Evolutionary conservation across 2,113 vertebrate species (phyloP), one percentile per base, ranked within the genome.

Genomic region (Lipophrys pholis): DNA sequence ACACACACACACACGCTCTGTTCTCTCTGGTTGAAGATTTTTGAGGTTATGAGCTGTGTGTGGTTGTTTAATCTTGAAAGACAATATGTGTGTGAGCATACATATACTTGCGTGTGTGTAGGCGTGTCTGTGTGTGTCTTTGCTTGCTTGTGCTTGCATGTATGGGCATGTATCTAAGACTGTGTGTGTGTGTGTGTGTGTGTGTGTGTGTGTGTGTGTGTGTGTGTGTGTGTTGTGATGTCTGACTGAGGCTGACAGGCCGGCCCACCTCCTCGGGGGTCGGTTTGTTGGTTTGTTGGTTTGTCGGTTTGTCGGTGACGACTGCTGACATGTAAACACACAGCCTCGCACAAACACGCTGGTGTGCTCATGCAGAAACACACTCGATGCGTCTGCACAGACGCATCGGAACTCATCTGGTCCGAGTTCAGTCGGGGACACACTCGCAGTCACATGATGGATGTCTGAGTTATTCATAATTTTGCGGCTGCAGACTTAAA

Each of bases 231-330:
- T 39, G n/a, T n/a, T 52, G 56, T 76, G 72, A 85, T 58, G 73
- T 78, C 64, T 89, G 80, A 88, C 78, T 77, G 62, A 76, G 66
- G 49, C 65, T 85, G 89, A 90, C 90, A 91, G 81, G 73, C 46
- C 81, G 80, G 36, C 70, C 80, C 76, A 77, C 77, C 65, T 85
- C 85, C 85, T 69, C 48, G 5, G 81, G 85, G 73, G 87, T 80
- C 21, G 21, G 21, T 30, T 30, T 30, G 21, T 30, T 30, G 21
- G 21, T 30, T 30, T 30, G 21, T 30, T 4, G 21, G 21, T 30
- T 30, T 30, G 21, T 30, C 4, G 21, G 21, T 2, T 30, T 30
- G 21, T 30, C 71, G 66, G 70, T 85, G 89, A 86, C 61, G 3
- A 78, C 64, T 79, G 69, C 60, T 79, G 76, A 89, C 81, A 90